Conservation (phyloP, 2,797 vertebrate genomes). For the Oreonectes daqikongensis region DNA sequence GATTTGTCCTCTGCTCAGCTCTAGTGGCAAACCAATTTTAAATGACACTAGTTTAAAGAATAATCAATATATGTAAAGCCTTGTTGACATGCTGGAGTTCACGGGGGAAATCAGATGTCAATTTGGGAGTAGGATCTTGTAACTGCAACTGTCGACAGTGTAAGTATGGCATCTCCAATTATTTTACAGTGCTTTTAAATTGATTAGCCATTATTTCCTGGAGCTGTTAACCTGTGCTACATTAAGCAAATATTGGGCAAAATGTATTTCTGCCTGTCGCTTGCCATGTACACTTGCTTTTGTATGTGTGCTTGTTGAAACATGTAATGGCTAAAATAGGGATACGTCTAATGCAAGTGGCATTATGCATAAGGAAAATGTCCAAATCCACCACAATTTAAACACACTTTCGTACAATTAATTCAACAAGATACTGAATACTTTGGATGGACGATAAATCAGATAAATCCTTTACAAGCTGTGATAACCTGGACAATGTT, state of each 20-base stretch:
- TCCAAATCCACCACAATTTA: slow-evolving; percentile 19
- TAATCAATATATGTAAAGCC: slow-evolving; percentile 50
- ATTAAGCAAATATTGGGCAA: slow-evolving; percentile 29
- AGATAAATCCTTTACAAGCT: slow-evolving; percentile 18
- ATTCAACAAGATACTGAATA: neutral
- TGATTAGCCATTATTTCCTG: slow-evolving; percentile 44
- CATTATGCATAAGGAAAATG: neutral
- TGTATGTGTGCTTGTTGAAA: slow-evolving; percentile 18
- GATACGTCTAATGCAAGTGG: slow-evolving; percentile 31
- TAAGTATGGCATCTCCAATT: neutral
- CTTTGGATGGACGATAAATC: slow-evolving; percentile 13
- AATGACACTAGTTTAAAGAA: slow-evolving; percentile 45
- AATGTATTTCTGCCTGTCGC: slow-evolving; percentile 1
- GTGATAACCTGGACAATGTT: slow-evolving; percentile 26
- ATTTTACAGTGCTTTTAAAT: slow-evolving; percentile 27
- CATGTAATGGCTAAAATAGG: slow-evolving; percentile 20
- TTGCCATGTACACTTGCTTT: neutral
- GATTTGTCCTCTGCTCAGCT: slow-evolving; percentile 32
- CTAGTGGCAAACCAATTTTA: slow-evolving; percentile 39
- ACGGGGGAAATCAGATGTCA: slow-evolving; percentile 40
- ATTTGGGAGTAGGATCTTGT: slow-evolving; percentile 39
- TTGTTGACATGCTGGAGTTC: slow-evolving; percentile 33
- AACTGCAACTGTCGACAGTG: slow-evolving; percentile 21
- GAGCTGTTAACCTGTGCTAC: slow-evolving; percentile 27
- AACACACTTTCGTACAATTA: neutral